Base-by-base conservation (phyloP, 2,113 vertebrate species). In the Athene cunicularia region DNA sequence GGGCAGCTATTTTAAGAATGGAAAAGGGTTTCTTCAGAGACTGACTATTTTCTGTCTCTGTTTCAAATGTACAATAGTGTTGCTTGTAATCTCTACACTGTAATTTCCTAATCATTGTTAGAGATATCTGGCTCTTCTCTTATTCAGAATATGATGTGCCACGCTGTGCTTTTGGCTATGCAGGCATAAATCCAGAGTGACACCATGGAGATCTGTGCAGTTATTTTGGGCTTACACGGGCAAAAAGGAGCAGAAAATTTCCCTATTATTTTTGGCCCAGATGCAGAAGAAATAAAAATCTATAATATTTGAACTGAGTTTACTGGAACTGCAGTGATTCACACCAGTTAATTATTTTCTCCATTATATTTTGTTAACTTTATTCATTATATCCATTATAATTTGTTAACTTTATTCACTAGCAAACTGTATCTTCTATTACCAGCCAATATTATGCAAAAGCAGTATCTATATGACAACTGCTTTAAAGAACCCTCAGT, bases 401-500 rank as follows among this genome's bases (percentile, higher is more conserved):
- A 76, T 95, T 74, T 50, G 15, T 70, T 74, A 66, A 83, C 77
- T 90, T 92, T 60, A 73, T 84, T 77, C 88, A 71, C 28, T 82
- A 87, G 59, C 63, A 59, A 85, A 91, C 20, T 39, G 24, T 83
- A 21, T 60, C 10, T 66, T 49, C 67, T 68, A 12, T 72, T 84
- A 84, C n/a, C 39, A 68, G 47, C 24, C 32, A 16, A 67, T 41
- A 49, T 18, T 27, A 26, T 50, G 73, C 45, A 83, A 93, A 95
- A 76, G 45, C 66, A 88, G 47, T 39, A 80, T 60, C 80, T 73
- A 19, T 60, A 49, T 33, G 53, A 47, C 49, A 90, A 79, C 50
- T 85, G 74, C 55, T 92, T 90, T 92, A 93, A 97, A 92, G 75
- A 95, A 72, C 72, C 74, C n/a, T 68, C 79, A 88, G 8, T 72